These are phyloP conservation scores for Neoaliturus tenellus DNA, from an alignment of 2,888 invertebrate species.

Conservation along the genomic window DNA sequence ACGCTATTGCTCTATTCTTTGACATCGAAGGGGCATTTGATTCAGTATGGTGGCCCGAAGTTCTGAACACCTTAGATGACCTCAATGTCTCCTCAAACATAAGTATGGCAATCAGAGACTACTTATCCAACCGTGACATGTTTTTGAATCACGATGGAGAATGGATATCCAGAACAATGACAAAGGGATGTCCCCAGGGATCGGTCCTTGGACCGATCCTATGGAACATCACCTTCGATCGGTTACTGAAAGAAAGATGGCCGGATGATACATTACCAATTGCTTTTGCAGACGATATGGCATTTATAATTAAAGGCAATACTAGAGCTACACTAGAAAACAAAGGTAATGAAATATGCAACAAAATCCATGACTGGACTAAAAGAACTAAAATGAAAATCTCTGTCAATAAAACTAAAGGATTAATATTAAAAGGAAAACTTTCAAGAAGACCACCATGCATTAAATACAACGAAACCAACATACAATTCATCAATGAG, in stretches of 20 bases:
- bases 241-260: neutral
- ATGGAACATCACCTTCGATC: slow-evolving; percentile 11
- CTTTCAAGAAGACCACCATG: neutral
- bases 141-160: neutral
- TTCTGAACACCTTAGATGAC: neutral
- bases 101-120: neutral
- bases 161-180: neutral
- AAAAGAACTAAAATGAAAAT: neutral
- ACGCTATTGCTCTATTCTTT: neutral
- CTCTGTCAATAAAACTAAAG: neutral
- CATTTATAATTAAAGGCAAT: neutral
- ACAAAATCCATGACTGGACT: neutral
- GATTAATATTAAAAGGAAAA: neutral
- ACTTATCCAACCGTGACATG: neutral
- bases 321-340: neutral
- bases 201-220: slow-evolving; percentile 7
- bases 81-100: neutral
- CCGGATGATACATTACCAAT: neutral
- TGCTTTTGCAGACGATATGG: slow-evolving; percentile 32
- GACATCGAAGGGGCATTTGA: slow-evolving; percentile 7
- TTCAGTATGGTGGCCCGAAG: slow-evolving; percentile 12
- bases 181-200: slow-evolving; percentile 8
- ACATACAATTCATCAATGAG: neutral
- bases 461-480: neutral
- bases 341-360: neutral